Base-by-base conservation (phyloP, 2,797 vertebrate species). In the Trematomus bernacchii region DNA sequence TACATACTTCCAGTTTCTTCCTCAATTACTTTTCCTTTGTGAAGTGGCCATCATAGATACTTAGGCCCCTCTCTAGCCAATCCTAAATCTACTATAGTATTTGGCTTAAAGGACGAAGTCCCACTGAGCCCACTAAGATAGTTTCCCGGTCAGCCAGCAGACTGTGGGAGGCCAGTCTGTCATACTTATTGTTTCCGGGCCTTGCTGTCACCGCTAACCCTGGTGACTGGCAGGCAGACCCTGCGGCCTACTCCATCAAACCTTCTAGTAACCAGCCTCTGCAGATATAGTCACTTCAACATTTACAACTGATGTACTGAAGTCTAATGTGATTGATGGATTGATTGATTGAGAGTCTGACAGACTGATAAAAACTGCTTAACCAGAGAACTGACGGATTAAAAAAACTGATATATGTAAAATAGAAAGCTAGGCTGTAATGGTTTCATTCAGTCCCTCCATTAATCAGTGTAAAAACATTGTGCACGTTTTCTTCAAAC, bases 121-220 rank as follows among this genome's bases (percentile, higher is more conserved):
- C 58, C 42, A 33, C 66, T 79, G 73, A 58, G 69, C 61, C 63
- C 47, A 43, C 65, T 40, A 52, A 83, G 82, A 86, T 72, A 83
- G 62, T 79, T 87, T 81, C 67, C 53, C 37, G 68, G 62, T 55
- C 66, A 73, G 72, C 70, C 72, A 83, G 76, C 63, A 67, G 79
- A 81, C 67, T 44, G 76, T 83, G 78, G 78, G 85, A 79, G 79
- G 74, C 82, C 79, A 66, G 66, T 86, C 87, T 91, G 86, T 90
- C 78, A 83, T 75, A 78, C 67, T 82, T 57, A 73, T 63, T 23
- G 11, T 86, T 79, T 79, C 62, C 51, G 57, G 75, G 58, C 5
- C 23, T 63, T 42, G 63, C 76, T 79, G 78, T 85, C 82, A 60
- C 76, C 71, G 63, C 71, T 82, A 30, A 54, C 37, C 44, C 42